phyloP scores from a whole-genome alignment of 1,140 invertebrate species.

The Amphibalanus amphitrite region DNA sequence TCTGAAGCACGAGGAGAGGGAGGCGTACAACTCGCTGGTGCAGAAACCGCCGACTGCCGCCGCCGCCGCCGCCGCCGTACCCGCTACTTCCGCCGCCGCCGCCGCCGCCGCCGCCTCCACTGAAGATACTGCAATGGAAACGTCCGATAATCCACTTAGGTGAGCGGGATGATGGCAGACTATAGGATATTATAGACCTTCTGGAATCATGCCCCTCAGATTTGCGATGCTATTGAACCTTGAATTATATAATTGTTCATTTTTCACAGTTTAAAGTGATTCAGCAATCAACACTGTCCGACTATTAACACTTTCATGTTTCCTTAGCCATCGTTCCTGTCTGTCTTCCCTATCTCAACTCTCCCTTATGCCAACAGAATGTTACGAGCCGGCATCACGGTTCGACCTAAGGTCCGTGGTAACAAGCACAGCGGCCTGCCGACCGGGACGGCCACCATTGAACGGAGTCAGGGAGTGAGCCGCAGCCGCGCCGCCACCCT shows the following conservation, averaged over 20 bases:
- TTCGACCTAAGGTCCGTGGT: slow-evolving; percentile 38
- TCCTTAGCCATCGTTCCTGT: no score
- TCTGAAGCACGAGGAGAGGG: slow-evolving; percentile 43
- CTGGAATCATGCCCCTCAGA: no score
- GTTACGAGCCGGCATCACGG: slow-evolving; percentile 43
- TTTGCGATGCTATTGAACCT: no score
- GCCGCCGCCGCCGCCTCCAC: slow-evolving; percentile 17
- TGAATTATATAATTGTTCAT: no score
- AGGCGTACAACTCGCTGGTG: slow-evolving; percentile 78
- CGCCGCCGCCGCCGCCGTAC: slow-evolving; percentile 4
- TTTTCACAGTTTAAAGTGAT: no score
- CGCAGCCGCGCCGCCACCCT: slow-evolving; percentile 6
- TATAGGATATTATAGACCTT: no score
- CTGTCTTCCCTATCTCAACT: no score
- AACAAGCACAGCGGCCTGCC: slow-evolving; percentile 31
- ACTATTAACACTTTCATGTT: no score
- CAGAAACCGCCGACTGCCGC: slow-evolving; percentile 39
- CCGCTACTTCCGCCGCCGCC: slow-evolving; percentile 3
- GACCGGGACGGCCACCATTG: slow-evolving; percentile 16
- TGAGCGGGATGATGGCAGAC: no score
- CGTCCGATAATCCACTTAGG: slow-evolving; percentile 38
- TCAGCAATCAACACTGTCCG: no score
- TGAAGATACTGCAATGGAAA: slow-evolving; percentile 21
- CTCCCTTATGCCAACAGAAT: no score
- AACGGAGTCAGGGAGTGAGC: slow-evolving; percentile 18